Base-by-base conservation (phyloP, 2,888 invertebrate genomes). In the Troilus luridus region DNA sequence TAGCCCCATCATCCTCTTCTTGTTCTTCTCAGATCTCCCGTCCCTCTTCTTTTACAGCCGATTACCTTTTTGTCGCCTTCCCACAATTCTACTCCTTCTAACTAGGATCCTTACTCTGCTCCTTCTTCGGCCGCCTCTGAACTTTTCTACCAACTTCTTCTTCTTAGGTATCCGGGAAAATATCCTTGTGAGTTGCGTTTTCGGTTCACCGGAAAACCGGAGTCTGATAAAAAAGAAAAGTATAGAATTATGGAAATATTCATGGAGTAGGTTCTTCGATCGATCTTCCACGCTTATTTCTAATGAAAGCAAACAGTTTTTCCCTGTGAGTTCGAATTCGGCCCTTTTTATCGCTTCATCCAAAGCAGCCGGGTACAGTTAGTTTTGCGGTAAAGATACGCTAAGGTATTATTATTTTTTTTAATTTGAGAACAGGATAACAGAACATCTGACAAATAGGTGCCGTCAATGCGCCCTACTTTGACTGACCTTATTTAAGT, bases 1-100 rank as follows among this genome's bases (percentile, higher is more conserved):
- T 7, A 14, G 24, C 12, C 11, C n/a, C 5, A 64, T n/a, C 64
- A 64, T 64, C 64, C 64, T 67, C 67, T 67, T 6, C 67, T 81
- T 81, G 54, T 81, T 81, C 81, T 77, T 77, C 77, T 19, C 27
- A 19, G 81, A 81, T 81, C 54, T 56, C 56, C 56, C 56, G 56
- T n/a, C 85, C n/a, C 12, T 56, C 85, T 85, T 58, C 85, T 85
- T 85, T 56, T 85, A n/a, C 85, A 85, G 27, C 72, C 72, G 72
- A 77, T 77, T 77, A 77, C 41, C 72, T 77, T 77, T 77, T 77
- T 77, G 72, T 77, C 85, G 21, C 85, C 85, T 85, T 85, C 85
- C 85, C 85, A 85, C 85, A 85, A 85, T 85, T 85, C 56, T 85
- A 56, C 54, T n/a, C 21, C 54, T 12, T 11, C 54, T 85, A 85